phyloP scores from a whole-genome alignment of 2,113 vertebrate genomes.

The Mastomys natalensis region DNA sequence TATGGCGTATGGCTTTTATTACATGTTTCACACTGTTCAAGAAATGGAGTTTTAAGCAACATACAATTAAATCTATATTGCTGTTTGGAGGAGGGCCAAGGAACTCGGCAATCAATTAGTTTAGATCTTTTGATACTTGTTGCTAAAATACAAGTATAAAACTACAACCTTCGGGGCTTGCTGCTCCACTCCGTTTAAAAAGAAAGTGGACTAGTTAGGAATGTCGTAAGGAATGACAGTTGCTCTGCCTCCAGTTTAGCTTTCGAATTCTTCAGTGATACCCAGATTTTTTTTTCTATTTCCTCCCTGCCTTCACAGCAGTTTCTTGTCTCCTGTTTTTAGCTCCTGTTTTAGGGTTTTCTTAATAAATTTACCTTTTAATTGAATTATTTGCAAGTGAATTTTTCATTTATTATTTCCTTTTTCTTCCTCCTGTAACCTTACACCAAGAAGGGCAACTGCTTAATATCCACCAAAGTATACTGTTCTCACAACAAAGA shows the following conservation, averaged over 20 bases:
- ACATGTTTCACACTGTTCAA: constrained; percentile 84
- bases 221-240: neutral
- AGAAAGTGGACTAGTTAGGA: neutral
- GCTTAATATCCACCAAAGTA: constrained; percentile 30
- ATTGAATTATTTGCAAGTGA: constrained; percentile 16
- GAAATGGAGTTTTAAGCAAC: constrained; percentile 87
- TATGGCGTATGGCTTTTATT: constrained; percentile 85
- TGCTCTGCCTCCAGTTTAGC: constrained; percentile 3
- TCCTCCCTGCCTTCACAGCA: neutral
- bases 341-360: neutral
- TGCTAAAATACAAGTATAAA: constrained; percentile 78
- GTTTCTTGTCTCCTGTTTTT: neutral
- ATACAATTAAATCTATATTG: constrained; percentile 84
- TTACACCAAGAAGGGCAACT: constrained; percentile 14
- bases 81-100: constrained; percentile 84
- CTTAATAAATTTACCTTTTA: constrained; percentile 25
- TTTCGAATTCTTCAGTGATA: constrained; percentile 40
- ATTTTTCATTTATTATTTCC: neutral
- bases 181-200: constrained; percentile 14
- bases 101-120: constrained; percentile 82
- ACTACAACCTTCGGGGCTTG: neutral
- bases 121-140: constrained; percentile 84
- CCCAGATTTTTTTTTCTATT: neutral
- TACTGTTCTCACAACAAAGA: constrained; percentile 28
- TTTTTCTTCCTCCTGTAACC: neutral